Base-by-base conservation (phyloP, 2,888 invertebrate genomes). In the Calephelis perditalis region DNA sequence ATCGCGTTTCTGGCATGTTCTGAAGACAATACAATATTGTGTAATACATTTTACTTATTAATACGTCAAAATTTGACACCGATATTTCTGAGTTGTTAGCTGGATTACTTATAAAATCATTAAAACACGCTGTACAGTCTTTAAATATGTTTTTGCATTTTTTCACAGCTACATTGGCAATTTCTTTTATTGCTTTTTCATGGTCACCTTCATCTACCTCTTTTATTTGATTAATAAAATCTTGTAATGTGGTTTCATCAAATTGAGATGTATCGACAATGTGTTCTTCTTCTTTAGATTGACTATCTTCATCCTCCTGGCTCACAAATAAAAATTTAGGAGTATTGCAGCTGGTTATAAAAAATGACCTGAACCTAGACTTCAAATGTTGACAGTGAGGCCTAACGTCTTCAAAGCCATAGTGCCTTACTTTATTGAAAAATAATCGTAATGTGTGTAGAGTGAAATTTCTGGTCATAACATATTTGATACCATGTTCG, bases 1-100 rank as follows among this genome's bases (percentile, higher is more conserved):
- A 26, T 49, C 4, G 49, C 26, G 49, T 49, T 15, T 49, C 49
- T 9, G 49, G 49, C 49, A 49, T 49, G 49, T 49, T 49, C 15
- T 49, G 49, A 1, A 49, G 26, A 26, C 15, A 49, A 26, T 15
- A 49, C 8, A 49, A 26, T 9, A 49, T 49, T 15, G 49, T 49
- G 10, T 49, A 26, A 49, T 49, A 49, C 47, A 49, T 15, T 15
- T 15, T 15, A 49, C 12, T 9, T 49, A 49, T 49, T 15, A 49
- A 49, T 15, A 49, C 26, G 15, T 49, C 49, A 4, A 49, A 49
- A 15, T 49, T 49, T 26, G 26, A 15, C 7, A 15, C 8, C 9
- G 49, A 49, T 3, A 15, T 26, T 7, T 49, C 9, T 9, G 26
- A 5, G 9, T 26, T 15, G 26, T 49, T 49, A 15, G 7, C 9